A percentile compares a stretch with the other conserved stretches of the same genome.
Conservation (phyloP, 2,113 vertebrate species). For the Nothocercus julius region DNA sequence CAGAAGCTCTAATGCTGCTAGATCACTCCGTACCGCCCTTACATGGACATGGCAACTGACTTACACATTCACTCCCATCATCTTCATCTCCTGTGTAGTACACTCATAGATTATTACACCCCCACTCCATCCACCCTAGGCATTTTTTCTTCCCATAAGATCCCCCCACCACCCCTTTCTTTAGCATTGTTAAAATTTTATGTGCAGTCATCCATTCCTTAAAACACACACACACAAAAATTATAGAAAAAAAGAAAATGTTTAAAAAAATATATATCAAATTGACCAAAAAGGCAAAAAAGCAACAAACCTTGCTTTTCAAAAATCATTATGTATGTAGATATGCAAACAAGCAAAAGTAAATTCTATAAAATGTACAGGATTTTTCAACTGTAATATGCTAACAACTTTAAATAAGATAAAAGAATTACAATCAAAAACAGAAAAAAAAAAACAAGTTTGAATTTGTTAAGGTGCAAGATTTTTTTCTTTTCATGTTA, state of each 20-base stretch:
- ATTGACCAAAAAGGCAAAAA: conserved; percentile 74
- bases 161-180: conserved; percentile 77
- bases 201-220: conserved; percentile 90
- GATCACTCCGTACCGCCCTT: conserved; percentile 99
- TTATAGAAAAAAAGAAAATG: conserved; percentile 83
- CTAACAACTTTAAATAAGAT: conserved; percentile 81
- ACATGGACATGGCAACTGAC: conserved; percentile 99
- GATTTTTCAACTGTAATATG: conserved; percentile 78
- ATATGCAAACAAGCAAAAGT: conserved; percentile 70
- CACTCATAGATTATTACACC: conserved; percentile 89
- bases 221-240: conserved; percentile 84
- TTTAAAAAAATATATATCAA: conserved; percentile 87
- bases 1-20: conserved; percentile 99
- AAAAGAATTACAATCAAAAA: conserved; percentile 78
- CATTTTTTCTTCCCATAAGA: conserved; percentile 76
- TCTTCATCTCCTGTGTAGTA: conserved; percentile 97
- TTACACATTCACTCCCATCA: conserved; percentile 97
- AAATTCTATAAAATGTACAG: conserved; percentile 79
- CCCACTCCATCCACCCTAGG: conserved; percentile 69
- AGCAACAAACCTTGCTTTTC: conserved; percentile 70
- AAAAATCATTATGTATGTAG: conserved; percentile 47
- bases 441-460: conserved; percentile 66
- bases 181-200: conserved; percentile 87
- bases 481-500: conserved; percentile 96
- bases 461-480: conserved; percentile 83